Evolutionary conservation across 1,140 invertebrate genomes (phyloP), one percentile per base, ranked within the genome.

Genomic region (Drosophila sechellia): DNA sequence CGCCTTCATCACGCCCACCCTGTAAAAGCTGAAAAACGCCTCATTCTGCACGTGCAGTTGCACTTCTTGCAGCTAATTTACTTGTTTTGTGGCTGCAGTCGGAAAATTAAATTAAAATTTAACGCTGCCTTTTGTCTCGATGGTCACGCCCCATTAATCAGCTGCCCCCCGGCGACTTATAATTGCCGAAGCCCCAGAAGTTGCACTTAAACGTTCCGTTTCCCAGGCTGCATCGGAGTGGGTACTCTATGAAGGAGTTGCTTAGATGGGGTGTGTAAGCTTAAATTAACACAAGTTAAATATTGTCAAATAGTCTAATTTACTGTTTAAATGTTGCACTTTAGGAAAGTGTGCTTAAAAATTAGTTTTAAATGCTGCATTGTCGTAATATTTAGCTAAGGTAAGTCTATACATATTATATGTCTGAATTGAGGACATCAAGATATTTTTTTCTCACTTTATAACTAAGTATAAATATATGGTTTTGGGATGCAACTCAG

Each of bases 71-170:
- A 45, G 22, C 40, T 72, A 77, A 83, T 79, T 79, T 69, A 63
- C 45, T 56, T 49, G 64, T 77, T 77, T 58, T 53, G 37, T 25
- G 43, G 57, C 58, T 45, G 68, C 53, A 70, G 34, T 52, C 35
- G 4, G 39, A 22, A 71, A 72, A 72, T 72, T 72, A 71, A 71
- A 72, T 72, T 72, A 71, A 59, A 71, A 45, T 72, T 70, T 49
- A 68, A 54, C 53, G 35, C 57, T 54, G 48, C 46, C 68, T 73
- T 77, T 72, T 71, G 66, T 37, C 43, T 52, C 5, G 59, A 40
- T 55, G 43, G 59, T 48, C 77, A 84, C 81, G 81, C 81, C 81
- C 63, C 43, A 22, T 57, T 61, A 73, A 61, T 49, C 52, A 59
- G 15, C 34, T 35, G 25, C 55, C 55, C 22, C 31, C 43, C 3